Conservation (phyloP, 2,888 invertebrate species). For the Norana najaformis region DNA sequence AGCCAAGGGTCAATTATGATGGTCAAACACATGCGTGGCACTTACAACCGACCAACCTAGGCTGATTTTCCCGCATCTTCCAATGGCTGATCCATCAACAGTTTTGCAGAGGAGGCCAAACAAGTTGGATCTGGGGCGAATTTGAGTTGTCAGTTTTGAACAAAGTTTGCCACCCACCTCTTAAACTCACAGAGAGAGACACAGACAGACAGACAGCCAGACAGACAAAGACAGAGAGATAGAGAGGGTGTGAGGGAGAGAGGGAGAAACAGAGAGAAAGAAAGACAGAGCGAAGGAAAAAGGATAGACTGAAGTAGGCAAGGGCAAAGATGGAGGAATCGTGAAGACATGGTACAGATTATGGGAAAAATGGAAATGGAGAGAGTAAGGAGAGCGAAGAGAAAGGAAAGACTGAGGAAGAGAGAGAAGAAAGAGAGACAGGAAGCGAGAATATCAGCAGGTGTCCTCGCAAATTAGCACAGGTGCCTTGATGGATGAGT, state of each 20-base stretch:
- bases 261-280: background rate
- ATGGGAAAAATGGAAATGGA: background rate
- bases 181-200: too few relatives aligned
- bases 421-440: too few relatives aligned
- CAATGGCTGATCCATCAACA: background rate
- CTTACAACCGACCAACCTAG: background rate
- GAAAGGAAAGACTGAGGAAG: too few relatives aligned
- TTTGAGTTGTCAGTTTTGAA: too few relatives aligned
- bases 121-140: too few relatives aligned
- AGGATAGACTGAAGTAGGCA: background rate
- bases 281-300: rapidly evolving
- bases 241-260: background rate
- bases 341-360: too few relatives aligned
- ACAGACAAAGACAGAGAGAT: background rate
- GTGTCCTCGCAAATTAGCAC: background rate
- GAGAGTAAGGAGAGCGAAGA: rapidly evolving
- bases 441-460: background rate
- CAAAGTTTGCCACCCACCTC: too few relatives aligned
- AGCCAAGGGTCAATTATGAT: background rate
- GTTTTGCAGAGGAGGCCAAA: too few relatives aligned
- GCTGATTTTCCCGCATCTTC: background rate
- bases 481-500: background rate
- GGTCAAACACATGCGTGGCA: background rate
- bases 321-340: too few relatives aligned
- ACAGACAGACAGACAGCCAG: background rate